Percentiles rank a stretch among this genome's conserved stretches.
phyloP scores from a whole-genome alignment of 2,113 vertebrate species.

The Eurystomus gularis region DNA sequence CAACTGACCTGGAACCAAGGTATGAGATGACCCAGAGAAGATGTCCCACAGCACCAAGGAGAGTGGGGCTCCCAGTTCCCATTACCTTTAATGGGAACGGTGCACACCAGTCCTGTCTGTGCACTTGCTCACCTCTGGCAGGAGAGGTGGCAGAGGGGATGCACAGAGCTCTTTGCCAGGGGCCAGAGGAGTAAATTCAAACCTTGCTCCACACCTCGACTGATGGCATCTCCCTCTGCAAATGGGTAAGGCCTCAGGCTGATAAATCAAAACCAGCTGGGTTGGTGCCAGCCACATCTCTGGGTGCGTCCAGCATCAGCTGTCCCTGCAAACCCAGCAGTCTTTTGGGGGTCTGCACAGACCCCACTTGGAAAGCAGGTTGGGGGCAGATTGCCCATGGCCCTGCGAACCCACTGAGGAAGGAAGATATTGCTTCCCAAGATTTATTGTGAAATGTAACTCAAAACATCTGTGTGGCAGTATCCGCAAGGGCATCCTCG shows the following conservation, averaged over 20 bases:
- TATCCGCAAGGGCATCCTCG: not conserved
- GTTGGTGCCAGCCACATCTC: not conserved
- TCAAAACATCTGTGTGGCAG: not conserved
- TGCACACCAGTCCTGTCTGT: not conserved
- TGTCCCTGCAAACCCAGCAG: fast-evolving
- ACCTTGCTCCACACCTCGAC: not conserved
- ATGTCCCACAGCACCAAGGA: not conserved
- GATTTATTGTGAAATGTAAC: not conserved
- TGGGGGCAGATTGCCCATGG: not conserved
- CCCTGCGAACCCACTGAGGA: not conserved
- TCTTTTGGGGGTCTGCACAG: not conserved
- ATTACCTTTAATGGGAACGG: not conserved
- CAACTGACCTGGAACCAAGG: not conserved
- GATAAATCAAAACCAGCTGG: not conserved
- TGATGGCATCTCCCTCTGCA: not conserved
- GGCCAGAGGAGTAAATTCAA: not conserved
- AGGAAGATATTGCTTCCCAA: not conserved
- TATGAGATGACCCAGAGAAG: not conserved
- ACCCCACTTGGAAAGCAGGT: not conserved
- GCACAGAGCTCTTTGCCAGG: not conserved
- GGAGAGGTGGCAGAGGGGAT: not conserved
- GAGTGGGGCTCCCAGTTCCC: not conserved
- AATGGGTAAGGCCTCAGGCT: not conserved
- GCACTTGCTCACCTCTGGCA: not conserved
- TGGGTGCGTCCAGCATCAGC: fast-evolving